phyloP scores from a whole-genome alignment of 2,113 vertebrate genomes.

The Channa maculata region DNA sequence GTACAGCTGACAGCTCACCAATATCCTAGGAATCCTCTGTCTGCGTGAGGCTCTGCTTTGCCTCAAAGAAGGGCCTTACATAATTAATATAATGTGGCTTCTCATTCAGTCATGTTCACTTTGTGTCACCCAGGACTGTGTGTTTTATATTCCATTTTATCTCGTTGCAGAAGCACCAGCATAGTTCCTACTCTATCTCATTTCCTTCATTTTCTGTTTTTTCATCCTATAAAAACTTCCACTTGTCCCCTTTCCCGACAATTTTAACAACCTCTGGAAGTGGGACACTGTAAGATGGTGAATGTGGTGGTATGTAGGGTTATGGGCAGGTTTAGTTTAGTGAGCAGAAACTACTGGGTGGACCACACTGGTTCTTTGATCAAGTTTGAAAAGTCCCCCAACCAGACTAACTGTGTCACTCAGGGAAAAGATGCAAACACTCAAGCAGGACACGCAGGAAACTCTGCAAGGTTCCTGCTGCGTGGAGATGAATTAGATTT shows the following conservation, averaged over 20 bases:
- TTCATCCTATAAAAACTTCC: background rate
- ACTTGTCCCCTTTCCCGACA: constrained; percentile 21
- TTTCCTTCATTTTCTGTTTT: constrained; percentile 23
- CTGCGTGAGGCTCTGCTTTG: constrained; percentile 60
- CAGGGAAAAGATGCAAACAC: constrained; percentile 30
- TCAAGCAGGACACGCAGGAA: constrained; percentile 28
- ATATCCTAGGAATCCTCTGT: constrained; percentile 67
- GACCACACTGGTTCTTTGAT: constrained; percentile 4
- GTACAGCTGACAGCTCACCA: constrained; percentile 55
- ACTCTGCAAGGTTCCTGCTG: constrained; percentile 28
- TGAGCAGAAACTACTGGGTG: constrained; percentile 26
- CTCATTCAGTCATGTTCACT: constrained; percentile 80
- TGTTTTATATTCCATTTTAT: constrained; percentile 84
- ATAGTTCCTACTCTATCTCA: constrained; percentile 42
- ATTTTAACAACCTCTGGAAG: constrained; percentile 67
- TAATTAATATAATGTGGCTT: constrained; percentile 84
- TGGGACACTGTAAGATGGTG: constrained; percentile 49
- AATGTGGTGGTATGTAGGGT: constrained; percentile 21
- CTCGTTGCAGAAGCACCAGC: constrained; percentile 61
- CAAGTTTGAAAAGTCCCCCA: constrained; percentile 32
- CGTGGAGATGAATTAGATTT: constrained; percentile 56
- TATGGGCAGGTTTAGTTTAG: constrained; percentile 47
- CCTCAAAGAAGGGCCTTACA: constrained; percentile 77
- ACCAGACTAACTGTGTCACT: constrained; percentile 49
- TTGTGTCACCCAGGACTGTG: constrained; percentile 74